phyloP scores from a whole-genome alignment of 2,888 invertebrate species.

The Polydrusus tereticollis region DNA sequence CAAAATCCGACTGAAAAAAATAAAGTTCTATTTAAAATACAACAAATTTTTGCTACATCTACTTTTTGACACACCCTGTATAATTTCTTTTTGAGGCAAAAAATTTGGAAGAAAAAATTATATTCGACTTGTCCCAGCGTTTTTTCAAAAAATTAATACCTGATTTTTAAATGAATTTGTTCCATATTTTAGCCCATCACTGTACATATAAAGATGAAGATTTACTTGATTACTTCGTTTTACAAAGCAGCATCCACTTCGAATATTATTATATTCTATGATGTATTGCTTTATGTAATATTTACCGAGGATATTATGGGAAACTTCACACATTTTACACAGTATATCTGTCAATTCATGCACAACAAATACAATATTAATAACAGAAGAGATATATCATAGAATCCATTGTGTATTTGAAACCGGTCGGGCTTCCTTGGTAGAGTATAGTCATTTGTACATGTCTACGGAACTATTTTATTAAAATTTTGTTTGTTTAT shows the following conservation, averaged over 20 bases:
- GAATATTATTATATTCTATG: not conserved
- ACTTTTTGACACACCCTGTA: too few relatives aligned
- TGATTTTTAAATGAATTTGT: too few relatives aligned
- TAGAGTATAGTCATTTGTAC: not conserved
- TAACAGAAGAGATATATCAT: not conserved
- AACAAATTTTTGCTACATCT: too few relatives aligned
- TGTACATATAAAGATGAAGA: not conserved
- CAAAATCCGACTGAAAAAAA: too few relatives aligned
- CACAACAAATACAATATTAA: not conserved
- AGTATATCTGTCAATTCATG: not conserved
- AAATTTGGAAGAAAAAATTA: too few relatives aligned
- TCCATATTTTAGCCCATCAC: too few relatives aligned
- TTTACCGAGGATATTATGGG: not conserved
- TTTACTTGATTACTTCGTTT: not conserved
- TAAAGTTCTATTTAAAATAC: too few relatives aligned
- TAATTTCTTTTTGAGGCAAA: too few relatives aligned
- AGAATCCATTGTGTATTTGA: not conserved
- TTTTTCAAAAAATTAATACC: too few relatives aligned
- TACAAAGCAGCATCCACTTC: not conserved
- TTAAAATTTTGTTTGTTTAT: not conserved
- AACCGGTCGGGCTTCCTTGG: not conserved
- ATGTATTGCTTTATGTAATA: not conserved
- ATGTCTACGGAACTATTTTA: not conserved
- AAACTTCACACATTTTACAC: not conserved
- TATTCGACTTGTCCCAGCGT: too few relatives aligned